Evolutionary conservation across 2,797 vertebrate genomes (phyloP).

Genomic region (Aplochiton taeniatus): DNA sequence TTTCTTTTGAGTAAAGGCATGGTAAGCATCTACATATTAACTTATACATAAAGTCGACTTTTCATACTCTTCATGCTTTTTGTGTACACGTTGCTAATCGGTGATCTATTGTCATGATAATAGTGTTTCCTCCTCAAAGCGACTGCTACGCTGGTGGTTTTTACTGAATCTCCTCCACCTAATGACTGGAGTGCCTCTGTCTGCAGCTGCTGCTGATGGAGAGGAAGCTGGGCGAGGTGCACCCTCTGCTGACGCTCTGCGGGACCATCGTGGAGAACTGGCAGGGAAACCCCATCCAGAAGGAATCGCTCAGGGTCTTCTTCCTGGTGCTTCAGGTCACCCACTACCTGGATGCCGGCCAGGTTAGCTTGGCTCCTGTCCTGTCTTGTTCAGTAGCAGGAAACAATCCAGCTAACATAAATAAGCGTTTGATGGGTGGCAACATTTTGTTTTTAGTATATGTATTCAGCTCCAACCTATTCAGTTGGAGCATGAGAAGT

Average conservation of each 20-base stretch:
- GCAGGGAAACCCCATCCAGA: slow-evolving; percentile 99
- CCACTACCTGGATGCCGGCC: slow-evolving; percentile 96
- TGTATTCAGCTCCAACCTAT: no score
- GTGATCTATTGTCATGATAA: no score
- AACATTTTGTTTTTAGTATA: no score
- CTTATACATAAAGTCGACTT: slow-evolving; percentile 28
- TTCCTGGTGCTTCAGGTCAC: slow-evolving; percentile 98
- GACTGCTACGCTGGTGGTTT: no score
- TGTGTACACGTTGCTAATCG: background rate
- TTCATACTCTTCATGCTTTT: background rate
- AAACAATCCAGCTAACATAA: no score
- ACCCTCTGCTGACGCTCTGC: slow-evolving; percentile 94
- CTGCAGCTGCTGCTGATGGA: slow-evolving; percentile 90
- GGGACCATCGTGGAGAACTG: slow-evolving; percentile 98
- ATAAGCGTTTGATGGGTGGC: no score
- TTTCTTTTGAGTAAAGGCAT: slow-evolving; percentile 88
- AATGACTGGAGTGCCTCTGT: no score
- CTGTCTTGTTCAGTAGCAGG: no score
- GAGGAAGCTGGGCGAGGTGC: slow-evolving; percentile 94
- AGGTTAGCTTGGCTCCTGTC: slow-evolving; percentile 72
- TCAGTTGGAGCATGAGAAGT: no score
- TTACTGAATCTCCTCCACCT: no score
- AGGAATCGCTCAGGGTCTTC: slow-evolving; percentile 94
- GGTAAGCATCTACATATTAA: slow-evolving; percentile 62
- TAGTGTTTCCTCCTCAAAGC: no score